These are phyloP conservation scores for Halcyon badia DNA, from an alignment of 2,797 vertebrate species.

Conservation along the genomic window DNA sequence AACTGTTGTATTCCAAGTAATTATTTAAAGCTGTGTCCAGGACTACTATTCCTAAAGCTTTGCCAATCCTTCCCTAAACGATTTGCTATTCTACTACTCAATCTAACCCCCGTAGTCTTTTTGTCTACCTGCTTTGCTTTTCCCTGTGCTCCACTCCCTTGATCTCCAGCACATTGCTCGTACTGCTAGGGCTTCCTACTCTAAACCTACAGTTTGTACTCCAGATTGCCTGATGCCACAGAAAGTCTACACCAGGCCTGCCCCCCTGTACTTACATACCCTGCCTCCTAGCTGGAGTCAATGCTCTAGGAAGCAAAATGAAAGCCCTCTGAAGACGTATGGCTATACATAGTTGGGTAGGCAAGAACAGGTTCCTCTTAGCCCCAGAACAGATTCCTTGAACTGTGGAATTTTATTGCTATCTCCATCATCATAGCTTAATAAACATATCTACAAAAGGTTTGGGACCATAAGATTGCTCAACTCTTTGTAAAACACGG, in stretches of 20 bases:
- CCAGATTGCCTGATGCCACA: background rate
- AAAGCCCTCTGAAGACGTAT: background rate
- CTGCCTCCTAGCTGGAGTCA: background rate
- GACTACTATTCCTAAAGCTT: background rate
- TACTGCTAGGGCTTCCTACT: background rate
- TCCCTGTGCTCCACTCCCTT: background rate
- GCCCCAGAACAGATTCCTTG: background rate
- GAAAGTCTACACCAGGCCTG: background rate
- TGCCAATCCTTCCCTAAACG: background rate
- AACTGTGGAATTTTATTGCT: background rate
- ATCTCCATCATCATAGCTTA: background rate
- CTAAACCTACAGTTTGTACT: background rate
- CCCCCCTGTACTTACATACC: background rate
- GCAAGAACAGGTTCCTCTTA: background rate
- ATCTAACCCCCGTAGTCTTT: accelerated
- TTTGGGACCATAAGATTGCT: background rate
- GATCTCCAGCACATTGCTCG: background rate
- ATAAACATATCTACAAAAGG: background rate
- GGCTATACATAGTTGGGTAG: background rate
- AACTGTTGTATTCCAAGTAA: background rate
- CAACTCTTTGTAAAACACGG: background rate
- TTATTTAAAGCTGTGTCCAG: background rate
- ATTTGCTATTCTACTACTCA: background rate
- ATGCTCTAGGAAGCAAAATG: background rate
- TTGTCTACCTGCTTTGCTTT: background rate